Base-by-base conservation (phyloP, 2,888 invertebrate genomes). In the Elysia crispata region DNA sequence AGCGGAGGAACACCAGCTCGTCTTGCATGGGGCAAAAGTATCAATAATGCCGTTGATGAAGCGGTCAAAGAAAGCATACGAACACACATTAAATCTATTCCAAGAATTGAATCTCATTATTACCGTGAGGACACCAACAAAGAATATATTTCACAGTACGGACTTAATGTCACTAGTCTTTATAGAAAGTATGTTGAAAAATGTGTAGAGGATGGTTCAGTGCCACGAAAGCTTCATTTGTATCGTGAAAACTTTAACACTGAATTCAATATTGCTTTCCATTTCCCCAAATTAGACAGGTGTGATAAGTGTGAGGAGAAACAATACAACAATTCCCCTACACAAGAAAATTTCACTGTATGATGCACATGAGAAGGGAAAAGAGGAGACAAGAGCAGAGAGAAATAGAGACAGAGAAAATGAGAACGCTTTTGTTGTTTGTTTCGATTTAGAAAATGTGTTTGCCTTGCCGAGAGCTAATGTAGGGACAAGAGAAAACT, bases 261-360 rank as follows among this genome's bases (percentile, higher is more conserved):
- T 20, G 76, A 82, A 69, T 82, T 76, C 73, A 82, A 82, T 54
- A 49, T 80, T 6, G 11, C 81, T 1, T 66, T 80, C 49, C 80
- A 80, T 15, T 18, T 70, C 11, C 80, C 77, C 11, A 60, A 76
- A 23, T 69, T 49, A 23, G 80, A 80, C 41, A 3, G 77, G 25
- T 80, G 80, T 66, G 80, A 80, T 25, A 67, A 49, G 6, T 80
- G 80, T 72, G 80, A 80, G n/a, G 60, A 33, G 20, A 31, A 49
- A 15, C 54, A 69, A 72, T 20, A 13, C 30, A 75, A 20, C n/a
- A 25, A 54, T 30, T 11, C 6, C 15, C 75, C 75, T 57, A 31
- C 75, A 50, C 28, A 54, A 15, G 18, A 30, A 30, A 11, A 60
- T 28, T 11, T 57, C 13, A n/a, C n/a, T n/a, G n/a, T n/a, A n/a